Conservation (phyloP, 1,140 invertebrate species). For the Gonioctena quinquepunctata region DNA sequence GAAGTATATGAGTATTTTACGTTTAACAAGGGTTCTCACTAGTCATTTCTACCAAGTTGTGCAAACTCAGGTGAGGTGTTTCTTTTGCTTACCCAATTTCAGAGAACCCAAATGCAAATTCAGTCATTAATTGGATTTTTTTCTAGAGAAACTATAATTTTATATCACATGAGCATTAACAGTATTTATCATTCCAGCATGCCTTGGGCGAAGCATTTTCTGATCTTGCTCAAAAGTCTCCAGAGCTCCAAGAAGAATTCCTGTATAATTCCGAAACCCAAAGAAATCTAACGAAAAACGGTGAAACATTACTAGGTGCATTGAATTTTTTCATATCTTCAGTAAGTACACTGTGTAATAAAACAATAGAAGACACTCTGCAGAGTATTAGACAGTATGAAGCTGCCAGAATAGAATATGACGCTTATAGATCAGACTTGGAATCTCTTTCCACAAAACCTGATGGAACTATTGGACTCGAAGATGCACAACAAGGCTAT, state of each 20-base stretch:
- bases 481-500: conserved; percentile 82
- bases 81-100: no score
- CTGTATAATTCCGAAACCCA: conserved; percentile 95
- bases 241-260: conserved; percentile 93
- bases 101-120: no score
- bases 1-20: conserved; percentile 88
- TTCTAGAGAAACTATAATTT: background rate
- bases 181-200: no score
- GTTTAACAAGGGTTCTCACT: conserved; percentile 80
- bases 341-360: conserved; percentile 92
- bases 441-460: conserved; percentile 74
- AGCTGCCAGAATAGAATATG: conserved; percentile 91
- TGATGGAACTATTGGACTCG: conserved; percentile 65
- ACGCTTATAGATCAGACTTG: conserved; percentile 93
- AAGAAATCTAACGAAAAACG: conserved; percentile 90
- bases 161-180: background rate
- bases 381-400: conserved; percentile 93
- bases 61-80: conserved; percentile 70
- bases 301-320: conserved; percentile 87
- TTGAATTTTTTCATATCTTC: conserved; percentile 96
- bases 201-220: conserved; percentile 88
- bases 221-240: conserved; percentile 92
- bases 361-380: conserved; percentile 96
- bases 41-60: conserved; percentile 89
- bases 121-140: background rate